Conservation (phyloP, 2,797 vertebrate genomes). For the Bufotes viridis region DNA sequence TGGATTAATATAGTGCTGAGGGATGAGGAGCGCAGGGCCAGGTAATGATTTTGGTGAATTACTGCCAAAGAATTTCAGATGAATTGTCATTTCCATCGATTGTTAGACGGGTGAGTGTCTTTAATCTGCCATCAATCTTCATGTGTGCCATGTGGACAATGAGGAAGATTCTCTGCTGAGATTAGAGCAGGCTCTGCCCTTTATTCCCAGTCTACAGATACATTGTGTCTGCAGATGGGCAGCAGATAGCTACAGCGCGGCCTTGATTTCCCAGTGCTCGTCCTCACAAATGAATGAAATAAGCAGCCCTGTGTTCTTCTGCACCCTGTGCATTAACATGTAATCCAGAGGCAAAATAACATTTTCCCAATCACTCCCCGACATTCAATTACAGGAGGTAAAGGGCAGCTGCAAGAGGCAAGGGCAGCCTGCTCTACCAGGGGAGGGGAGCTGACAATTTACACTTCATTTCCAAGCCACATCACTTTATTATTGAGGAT, state of each 20-base stretch:
- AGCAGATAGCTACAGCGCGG: constrained; percentile 77
- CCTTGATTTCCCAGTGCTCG: constrained; percentile 92
- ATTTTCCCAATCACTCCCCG: constrained; percentile 85
- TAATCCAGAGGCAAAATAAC: constrained; percentile 89
- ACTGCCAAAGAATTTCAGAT: constrained; percentile 84
- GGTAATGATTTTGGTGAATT: constrained; percentile 81
- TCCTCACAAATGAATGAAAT: constrained; percentile 82
- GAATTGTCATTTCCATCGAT: constrained; percentile 87
- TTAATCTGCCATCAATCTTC: constrained; percentile 99
- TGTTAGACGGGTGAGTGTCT: constrained; percentile 80
- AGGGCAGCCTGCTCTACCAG: constrained; percentile 73
- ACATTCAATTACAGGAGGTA: constrained; percentile 89
- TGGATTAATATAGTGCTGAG: constrained; percentile 79
- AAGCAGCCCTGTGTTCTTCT: constrained; percentile 86
- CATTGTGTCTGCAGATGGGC: constrained; percentile 87
- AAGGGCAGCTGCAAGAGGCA: constrained; percentile 82
- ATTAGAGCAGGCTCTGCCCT: constrained; percentile 82
- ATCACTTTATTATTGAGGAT: constrained; percentile 87
- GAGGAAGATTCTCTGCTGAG: constrained; percentile 83
- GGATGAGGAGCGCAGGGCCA: constrained; percentile 76
- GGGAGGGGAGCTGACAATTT: constrained; percentile 80
- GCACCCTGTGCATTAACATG: constrained; percentile 88
- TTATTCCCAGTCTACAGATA: constrained; percentile 83
- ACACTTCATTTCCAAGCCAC: constrained; percentile 82
- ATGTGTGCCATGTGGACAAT: constrained; percentile 97